Percentiles rank a stretch among this genome's conserved stretches.
Evolutionary conservation across 64 coral and sea anemone genomes (phyloP).

Genomic region (Montipora sp.): DNA sequence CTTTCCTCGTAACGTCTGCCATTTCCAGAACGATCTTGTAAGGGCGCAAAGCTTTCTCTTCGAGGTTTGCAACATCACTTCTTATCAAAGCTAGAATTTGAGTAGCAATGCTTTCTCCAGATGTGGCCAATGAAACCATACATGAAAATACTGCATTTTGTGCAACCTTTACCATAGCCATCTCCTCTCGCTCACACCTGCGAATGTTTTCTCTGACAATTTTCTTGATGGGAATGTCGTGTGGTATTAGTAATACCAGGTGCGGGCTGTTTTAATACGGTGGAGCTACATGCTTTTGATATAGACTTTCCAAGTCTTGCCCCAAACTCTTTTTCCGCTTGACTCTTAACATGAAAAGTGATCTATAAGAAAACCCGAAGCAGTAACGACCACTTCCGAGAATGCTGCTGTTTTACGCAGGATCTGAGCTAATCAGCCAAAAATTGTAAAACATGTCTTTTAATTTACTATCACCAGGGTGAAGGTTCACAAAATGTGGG

Average conservation of each 20-base stretch:
- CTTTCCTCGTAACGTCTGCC: constrained; percentile 3
- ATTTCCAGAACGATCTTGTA: constrained; percentile 22
- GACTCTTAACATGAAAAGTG: constrained; percentile 3
- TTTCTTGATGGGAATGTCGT: constrained; percentile 21
- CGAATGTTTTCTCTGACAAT: constrained; percentile 27
- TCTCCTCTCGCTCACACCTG: constrained; percentile 10
- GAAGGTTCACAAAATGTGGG: constrained; percentile 4
- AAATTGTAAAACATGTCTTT: not conserved
- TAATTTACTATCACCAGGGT: not conserved
- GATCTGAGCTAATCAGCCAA: not conserved
- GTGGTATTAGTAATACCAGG: constrained; percentile 1
- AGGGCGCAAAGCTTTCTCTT: constrained; percentile 15
- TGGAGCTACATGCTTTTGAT: constrained; percentile 21
- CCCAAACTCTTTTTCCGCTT: constrained; percentile 30
- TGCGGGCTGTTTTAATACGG: constrained; percentile 12
- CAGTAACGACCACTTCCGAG: constrained; percentile 6
- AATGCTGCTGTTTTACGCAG: not conserved
- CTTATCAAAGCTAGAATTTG: constrained; percentile 26
- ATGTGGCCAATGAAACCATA: not conserved
- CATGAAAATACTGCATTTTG: constrained; percentile 11
- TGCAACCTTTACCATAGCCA: constrained; percentile 32
- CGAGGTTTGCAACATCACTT: not conserved
- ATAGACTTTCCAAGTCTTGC: constrained; percentile 33
- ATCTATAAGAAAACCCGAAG: not conserved
- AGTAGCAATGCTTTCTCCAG: constrained; percentile 9